Evolutionary conservation across 2,888 invertebrate species (phyloP).

Genomic region (Cantharis rustica): DNA sequence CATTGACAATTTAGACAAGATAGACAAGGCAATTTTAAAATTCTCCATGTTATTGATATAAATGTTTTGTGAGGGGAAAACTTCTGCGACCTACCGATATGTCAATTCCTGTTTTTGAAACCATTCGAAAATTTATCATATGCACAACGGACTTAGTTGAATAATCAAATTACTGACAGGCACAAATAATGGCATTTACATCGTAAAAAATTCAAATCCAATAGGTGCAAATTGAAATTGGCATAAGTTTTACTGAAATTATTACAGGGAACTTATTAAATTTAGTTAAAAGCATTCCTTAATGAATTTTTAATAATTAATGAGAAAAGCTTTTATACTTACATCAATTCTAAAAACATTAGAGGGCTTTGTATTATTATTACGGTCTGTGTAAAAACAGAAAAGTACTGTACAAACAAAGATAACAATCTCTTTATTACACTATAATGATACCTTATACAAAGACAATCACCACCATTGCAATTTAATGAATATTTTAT

Average conservation of each 20-base stretch:
- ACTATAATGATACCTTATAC: constrained; percentile 26
- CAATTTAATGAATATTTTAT: constrained; percentile 31
- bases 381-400: constrained; percentile 9
- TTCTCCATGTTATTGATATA: background rate
- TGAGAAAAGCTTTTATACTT: constrained; percentile 7
- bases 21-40: constrained; percentile 2
- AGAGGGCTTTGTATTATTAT: background rate
- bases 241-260: background rate
- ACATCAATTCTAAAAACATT: constrained; percentile 25
- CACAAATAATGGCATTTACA: background rate
- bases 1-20: background rate
- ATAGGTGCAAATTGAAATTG: background rate
- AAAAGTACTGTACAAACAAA: constrained; percentile 22
- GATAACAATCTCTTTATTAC: constrained; percentile 28
- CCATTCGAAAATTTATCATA: background rate
- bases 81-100: constrained; percentile 1
- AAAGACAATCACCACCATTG: constrained; percentile 18
- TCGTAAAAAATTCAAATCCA: background rate
- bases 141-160: background rate
- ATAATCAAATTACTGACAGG: background rate
- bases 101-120: background rate
- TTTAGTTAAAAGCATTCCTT: constrained; percentile 31
- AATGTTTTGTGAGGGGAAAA: background rate
- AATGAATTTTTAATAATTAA: constrained; percentile 35
- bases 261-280: constrained; percentile 25